Percentiles rank a stretch among this genome's conserved stretches.
Conservation (phyloP, 2,797 vertebrate genomes). For the Natrix natrix region DNA sequence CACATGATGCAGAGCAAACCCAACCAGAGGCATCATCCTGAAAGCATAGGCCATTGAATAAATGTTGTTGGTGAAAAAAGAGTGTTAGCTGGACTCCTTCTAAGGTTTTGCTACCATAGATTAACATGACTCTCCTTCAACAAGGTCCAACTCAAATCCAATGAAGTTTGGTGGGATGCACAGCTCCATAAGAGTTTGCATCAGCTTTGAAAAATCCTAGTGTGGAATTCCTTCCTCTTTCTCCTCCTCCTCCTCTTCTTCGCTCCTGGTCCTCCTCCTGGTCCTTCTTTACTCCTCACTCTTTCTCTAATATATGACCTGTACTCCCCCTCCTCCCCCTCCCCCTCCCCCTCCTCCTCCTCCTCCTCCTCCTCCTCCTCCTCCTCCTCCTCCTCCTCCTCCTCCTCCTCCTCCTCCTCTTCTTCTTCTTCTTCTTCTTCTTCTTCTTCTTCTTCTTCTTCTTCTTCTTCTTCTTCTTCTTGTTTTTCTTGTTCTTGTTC, state of each 20-base stretch:
- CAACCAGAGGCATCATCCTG: background rate
- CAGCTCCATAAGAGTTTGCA: background rate
- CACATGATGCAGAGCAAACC: background rate
- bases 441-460: too few relatives aligned
- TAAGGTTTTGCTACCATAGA: background rate
- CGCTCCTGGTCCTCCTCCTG: too few relatives aligned
- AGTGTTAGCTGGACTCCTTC: background rate
- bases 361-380: fast-evolving
- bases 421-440: too few relatives aligned
- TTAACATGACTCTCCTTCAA: background rate
- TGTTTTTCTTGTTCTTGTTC: too few relatives aligned
- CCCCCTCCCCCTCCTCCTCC: too few relatives aligned
- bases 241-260: too few relatives aligned
- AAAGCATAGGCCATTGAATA: background rate
- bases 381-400: too few relatives aligned
- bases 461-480: too few relatives aligned
- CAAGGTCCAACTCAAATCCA: background rate
- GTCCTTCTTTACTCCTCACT: too few relatives aligned
- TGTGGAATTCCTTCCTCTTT: background rate
- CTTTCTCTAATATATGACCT: too few relatives aligned
- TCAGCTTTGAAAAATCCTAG: background rate
- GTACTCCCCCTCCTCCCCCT: too few relatives aligned
- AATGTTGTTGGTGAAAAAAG: background rate
- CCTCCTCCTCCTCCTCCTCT: fast-evolving
- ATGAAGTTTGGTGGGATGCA: background rate